These are phyloP conservation scores for Chamaea fasciata DNA, from an alignment of 2,113 vertebrate species.

Conservation along the genomic window DNA sequence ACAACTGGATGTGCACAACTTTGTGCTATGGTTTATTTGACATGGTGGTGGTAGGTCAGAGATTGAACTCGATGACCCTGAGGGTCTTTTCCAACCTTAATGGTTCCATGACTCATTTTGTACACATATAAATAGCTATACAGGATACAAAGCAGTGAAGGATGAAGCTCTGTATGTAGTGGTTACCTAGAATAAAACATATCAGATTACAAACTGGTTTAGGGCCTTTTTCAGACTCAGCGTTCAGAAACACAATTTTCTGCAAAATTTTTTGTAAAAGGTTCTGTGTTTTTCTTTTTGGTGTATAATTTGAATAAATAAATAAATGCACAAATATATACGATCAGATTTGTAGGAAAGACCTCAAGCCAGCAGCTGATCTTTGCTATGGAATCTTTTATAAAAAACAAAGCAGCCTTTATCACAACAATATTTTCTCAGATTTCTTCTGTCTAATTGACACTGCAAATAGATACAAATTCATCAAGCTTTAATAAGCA, in stretches of 20 bases:
- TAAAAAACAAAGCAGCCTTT: background rate
- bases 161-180: background rate
- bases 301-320: background rate
- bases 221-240: background rate
- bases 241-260: background rate
- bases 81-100: background rate
- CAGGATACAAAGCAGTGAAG: background rate
- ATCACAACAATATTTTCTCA: background rate
- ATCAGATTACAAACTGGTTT: background rate
- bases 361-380: background rate
- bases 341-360: background rate
- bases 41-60: background rate
- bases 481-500: constrained; percentile 27
- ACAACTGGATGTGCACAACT: background rate
- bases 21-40: background rate
- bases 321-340: background rate
- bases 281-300: background rate
- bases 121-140: background rate
- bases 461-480: background rate
- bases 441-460: background rate
- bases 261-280: background rate
- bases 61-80: background rate
- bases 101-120: background rate
- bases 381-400: background rate
- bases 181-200: background rate